These are phyloP conservation scores for Microcebus lehilahytsara DNA, from an alignment of 2,113 vertebrate species.

Conservation along the genomic window DNA sequence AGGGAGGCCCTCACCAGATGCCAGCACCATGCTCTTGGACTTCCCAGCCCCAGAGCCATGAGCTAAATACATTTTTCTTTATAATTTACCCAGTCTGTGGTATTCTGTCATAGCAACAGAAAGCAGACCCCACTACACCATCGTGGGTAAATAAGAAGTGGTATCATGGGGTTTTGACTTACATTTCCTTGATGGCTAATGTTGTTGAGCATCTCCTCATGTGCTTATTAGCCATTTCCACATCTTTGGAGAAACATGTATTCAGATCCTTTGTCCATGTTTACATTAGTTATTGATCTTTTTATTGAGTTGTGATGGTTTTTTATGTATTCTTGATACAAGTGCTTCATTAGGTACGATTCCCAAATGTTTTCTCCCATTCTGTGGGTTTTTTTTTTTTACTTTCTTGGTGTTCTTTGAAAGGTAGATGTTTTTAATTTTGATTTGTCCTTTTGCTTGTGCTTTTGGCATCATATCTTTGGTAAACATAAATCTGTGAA, in stretches of 20 bases:
- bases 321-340: neutral
- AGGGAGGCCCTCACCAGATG: neutral
- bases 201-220: neutral
- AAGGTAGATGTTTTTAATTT: neutral
- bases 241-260: neutral
- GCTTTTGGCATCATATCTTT: neutral
- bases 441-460: neutral
- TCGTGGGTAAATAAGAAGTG: neutral
- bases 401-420: neutral
- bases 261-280: neutral
- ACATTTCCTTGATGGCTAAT: neutral
- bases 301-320: neutral
- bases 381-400: conserved; percentile 18
- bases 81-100: neutral
- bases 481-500: neutral
- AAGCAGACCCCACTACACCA: neutral
- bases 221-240: neutral
- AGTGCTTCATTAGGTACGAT: neutral
- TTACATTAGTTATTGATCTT: neutral
- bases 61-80: neutral
- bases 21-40: neutral
- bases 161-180: conserved; percentile 11
- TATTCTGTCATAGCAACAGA: neutral
- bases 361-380: neutral
- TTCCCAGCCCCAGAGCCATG: neutral